phyloP scores from a whole-genome alignment of 2,113 vertebrate species.

The Aspidoscelis tigris region DNA sequence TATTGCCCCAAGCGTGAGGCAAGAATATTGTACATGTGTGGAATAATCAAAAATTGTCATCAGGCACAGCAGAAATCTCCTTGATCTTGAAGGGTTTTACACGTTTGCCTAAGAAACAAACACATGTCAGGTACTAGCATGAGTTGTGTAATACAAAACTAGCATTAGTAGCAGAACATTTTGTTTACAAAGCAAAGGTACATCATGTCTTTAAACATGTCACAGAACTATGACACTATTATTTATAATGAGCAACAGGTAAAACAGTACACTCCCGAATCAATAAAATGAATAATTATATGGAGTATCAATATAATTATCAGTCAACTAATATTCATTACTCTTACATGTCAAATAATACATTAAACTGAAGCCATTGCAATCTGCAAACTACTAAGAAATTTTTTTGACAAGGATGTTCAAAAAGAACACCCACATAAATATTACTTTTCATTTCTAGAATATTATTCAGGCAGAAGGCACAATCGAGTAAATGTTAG shows the following conservation, averaged over 20 bases:
- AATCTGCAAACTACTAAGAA: conserved; percentile 10
- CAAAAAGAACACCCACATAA: conserved; percentile 20
- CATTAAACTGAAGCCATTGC: conserved; percentile 13
- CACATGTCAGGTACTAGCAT: conserved; percentile 73
- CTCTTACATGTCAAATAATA: neutral
- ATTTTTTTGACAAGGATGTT: conserved; percentile 33
- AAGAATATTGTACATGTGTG: conserved; percentile 70
- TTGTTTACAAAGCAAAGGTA: conserved; percentile 38
- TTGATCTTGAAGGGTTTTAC: conserved; percentile 78
- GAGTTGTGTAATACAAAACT: conserved; percentile 58
- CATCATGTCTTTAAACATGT: conserved; percentile 44
- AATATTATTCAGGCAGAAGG: neutral
- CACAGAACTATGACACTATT: conserved; percentile 47
- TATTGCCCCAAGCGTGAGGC: conserved; percentile 70
- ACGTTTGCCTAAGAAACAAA: conserved; percentile 83
- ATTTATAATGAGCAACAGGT: neutral
- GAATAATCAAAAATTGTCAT: conserved; percentile 77
- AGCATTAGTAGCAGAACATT: conserved; percentile 54
- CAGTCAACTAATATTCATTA: neutral
- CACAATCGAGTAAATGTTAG: neutral
- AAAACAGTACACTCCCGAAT: conserved; percentile 28
- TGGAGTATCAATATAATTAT: conserved; percentile 18
- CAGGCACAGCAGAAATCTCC: conserved; percentile 78
- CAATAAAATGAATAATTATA: neutral
- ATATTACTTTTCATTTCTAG: conserved; percentile 19